These are phyloP conservation scores for Orthosia cruda DNA, from an alignment of 2,888 invertebrate genomes.

Conservation along the genomic window DNA sequence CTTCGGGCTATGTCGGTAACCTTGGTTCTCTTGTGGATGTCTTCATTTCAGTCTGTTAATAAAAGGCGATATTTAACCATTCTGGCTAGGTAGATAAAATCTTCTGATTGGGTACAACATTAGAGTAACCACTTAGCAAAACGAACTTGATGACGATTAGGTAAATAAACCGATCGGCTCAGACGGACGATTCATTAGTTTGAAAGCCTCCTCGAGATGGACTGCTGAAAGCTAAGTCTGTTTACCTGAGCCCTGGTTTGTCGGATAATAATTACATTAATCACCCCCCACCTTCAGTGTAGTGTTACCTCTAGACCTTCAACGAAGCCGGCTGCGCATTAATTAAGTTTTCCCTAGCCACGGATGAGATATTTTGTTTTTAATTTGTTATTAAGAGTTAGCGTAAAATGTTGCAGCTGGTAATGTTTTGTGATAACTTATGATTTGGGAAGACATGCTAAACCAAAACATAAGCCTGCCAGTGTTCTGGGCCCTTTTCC, in stretches of 20 bases:
- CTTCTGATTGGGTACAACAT: not conserved
- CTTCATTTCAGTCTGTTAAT: too few species aligned
- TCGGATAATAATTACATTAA: conserved; percentile 43
- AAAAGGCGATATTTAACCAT: too few species aligned
- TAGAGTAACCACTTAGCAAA: not conserved
- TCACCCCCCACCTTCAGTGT: conserved; percentile 15
- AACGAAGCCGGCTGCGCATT: conserved; percentile 5
- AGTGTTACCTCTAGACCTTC: not conserved
- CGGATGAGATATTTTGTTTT: conserved; percentile 20
- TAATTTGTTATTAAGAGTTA: too few species aligned
- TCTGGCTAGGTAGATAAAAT: not conserved
- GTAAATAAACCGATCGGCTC: conserved; percentile 2
- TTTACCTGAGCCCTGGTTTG: conserved; percentile 19
- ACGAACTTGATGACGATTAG: conserved; percentile 14
- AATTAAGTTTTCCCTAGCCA: conserved; percentile 21
- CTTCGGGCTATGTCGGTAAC: too few species aligned
- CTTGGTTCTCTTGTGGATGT: too few species aligned
- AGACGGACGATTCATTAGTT: conserved; percentile 40
- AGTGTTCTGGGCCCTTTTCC: too few species aligned
- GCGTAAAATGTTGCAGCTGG: not conserved
- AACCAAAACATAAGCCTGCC: not conserved
- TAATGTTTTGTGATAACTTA: not conserved
- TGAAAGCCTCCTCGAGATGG: conserved; percentile 36
- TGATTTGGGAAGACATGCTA: not conserved
- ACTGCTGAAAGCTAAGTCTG: conserved; percentile 6